phyloP scores from a whole-genome alignment of 2,888 invertebrate genomes.

The Drosophila setosimentum region DNA sequence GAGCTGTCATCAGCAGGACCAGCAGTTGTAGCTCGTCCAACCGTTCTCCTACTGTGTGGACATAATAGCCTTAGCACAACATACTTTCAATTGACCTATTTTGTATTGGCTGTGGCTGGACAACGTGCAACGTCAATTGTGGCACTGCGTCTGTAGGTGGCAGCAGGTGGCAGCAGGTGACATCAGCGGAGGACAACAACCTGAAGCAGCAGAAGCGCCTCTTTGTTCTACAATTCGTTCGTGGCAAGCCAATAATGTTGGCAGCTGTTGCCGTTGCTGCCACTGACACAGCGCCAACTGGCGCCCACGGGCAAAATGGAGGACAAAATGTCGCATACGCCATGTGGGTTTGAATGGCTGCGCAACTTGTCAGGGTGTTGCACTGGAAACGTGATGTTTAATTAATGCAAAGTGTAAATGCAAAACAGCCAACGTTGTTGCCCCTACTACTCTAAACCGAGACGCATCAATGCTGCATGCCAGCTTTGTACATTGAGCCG shows the following conservation, averaged over 20 bases:
- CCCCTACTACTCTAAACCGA: constrained; percentile 1
- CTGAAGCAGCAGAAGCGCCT: constrained; percentile 40
- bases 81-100: constrained; percentile 66
- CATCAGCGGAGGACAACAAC: constrained; percentile 69
- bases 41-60: neutral
- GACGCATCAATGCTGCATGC: neutral
- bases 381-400: constrained; percentile 81
- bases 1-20: constrained; percentile 18
- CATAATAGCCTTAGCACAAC: constrained; percentile 8
- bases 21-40: constrained; percentile 9
- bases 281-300: constrained; percentile 13
- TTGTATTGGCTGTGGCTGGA: constrained; percentile 37
- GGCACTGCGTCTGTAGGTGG: constrained; percentile 17
- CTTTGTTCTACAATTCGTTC: constrained; percentile 62
- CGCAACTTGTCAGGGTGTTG: constrained; percentile 79
- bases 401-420: constrained; percentile 77
- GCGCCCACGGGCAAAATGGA: constrained; percentile 26
- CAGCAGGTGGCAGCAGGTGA: constrained; percentile 46
- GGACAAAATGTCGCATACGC: constrained; percentile 44
- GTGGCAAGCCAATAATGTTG: constrained; percentile 67
- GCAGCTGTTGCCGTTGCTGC: neutral
- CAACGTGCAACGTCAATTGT: constrained; percentile 9
- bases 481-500: neutral
- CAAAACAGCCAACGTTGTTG: constrained; percentile 12
- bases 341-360: constrained; percentile 38